Conservation (phyloP, 2,113 vertebrate genomes). For the Buteo buteo region DNA sequence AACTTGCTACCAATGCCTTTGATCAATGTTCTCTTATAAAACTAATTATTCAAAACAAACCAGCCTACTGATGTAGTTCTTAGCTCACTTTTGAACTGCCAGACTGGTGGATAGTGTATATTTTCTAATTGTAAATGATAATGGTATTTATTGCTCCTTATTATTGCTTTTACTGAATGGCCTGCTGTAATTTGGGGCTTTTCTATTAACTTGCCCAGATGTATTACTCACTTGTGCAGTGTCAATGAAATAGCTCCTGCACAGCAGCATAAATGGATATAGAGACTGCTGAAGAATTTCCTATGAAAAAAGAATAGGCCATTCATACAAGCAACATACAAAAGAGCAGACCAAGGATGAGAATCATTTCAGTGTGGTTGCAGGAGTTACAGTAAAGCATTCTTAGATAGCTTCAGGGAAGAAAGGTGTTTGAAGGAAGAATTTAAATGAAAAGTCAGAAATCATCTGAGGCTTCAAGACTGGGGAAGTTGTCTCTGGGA, state of each 20-base stretch:
- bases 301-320: neutral
- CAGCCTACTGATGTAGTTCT: neutral
- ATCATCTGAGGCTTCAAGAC: neutral
- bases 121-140: neutral
- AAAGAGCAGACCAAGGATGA: neutral
- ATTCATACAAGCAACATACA: neutral
- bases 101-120: neutral
- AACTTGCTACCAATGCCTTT: conserved; percentile 38
- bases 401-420: neutral
- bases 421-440: neutral
- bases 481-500: neutral
- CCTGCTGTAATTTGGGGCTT: neutral
- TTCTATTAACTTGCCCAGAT: neutral
- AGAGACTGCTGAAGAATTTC: neutral
- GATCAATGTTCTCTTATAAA: conserved; percentile 55
- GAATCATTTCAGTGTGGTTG: neutral
- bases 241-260: neutral
- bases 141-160: neutral
- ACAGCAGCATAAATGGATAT: neutral
- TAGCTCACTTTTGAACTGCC: neutral
- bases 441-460: neutral
- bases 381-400: neutral
- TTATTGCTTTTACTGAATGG: neutral
- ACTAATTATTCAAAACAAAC: conserved; percentile 24
- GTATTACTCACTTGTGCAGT: neutral